Base-by-base conservation (phyloP, 2,888 invertebrate genomes). In the Busseola fusca region DNA sequence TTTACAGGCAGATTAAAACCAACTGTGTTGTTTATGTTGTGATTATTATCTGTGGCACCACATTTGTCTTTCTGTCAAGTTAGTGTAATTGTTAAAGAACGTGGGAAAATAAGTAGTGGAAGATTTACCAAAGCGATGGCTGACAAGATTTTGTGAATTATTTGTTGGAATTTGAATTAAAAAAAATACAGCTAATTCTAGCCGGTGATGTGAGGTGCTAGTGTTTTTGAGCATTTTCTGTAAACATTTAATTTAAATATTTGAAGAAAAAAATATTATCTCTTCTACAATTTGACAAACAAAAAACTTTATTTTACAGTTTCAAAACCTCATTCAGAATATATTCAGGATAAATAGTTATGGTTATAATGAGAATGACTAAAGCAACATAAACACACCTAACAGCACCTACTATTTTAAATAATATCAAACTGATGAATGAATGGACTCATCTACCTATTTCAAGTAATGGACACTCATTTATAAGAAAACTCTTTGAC, bases 1-100 rank as follows among this genome's bases (percentile, higher is more conserved):
- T 67, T 64, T 63, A 58, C 0, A 1, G 21, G 50, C 25, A 50
- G 69, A 63, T 64, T 74, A 66, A 25, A 25, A 58, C n/a, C 1
- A 0, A n/a, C 40, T 18, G 54, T 34, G 63, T 57, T 74, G 67
- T 81, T 70, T 68, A 66, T 34, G 59, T 57, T 27, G n/a, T 34
- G 70, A 72, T 82, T 30, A 45, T 60, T 63, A 81, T 78, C 59
- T 72, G n/a, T 52, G 14, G 64, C 10, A n/a, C 25, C 54, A 45
- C 30, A 21, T 16, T 72, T 45, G 48, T 72, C 34, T 52, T 70
- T 66, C 27, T 30, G 21, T 52, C 30, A 42, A 54, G 25, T 45
- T 37, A 30, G 45, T 73, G 21, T 71, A 56, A 63, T 56, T 56
- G 45, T 34, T 69, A 56, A 14, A 40, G 10, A 65, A 64, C 64